A percentile compares a stretch with the other conserved stretches of the same genome.
Conservation (phyloP, 2,888 invertebrate species). For the Himalopsyche tibetana region DNA sequence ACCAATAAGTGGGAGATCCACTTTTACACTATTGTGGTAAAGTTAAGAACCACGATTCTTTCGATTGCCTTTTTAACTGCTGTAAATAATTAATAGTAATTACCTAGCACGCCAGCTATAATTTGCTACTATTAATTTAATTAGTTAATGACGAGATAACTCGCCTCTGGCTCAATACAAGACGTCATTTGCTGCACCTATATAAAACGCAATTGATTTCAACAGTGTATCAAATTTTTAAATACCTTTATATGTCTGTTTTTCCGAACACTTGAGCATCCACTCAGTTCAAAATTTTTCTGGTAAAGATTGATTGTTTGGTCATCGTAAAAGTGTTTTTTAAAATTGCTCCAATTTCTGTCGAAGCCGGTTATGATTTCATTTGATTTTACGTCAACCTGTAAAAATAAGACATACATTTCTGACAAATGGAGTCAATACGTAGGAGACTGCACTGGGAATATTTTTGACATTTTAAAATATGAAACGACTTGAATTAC, state of each 20-base stretch:
- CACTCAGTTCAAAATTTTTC: conserved; percentile 8
- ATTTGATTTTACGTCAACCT: background rate
- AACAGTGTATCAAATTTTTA: background rate
- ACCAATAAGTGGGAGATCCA: too few relatives aligned
- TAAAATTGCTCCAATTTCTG: background rate
- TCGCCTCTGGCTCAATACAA: too few relatives aligned
- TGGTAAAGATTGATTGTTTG: background rate
- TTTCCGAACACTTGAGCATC: background rate
- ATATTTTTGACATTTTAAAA: too few relatives aligned
- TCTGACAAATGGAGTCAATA: background rate
- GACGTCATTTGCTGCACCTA: background rate
- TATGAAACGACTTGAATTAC: too few relatives aligned
- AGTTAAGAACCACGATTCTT: too few relatives aligned
- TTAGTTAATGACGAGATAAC: too few relatives aligned
- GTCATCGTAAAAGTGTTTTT: conserved; percentile 21
- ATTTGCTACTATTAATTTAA: too few relatives aligned
- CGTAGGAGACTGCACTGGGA: background rate
- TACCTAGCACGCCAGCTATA: too few relatives aligned
- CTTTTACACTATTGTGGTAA: too few relatives aligned
- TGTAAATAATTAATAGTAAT: too few relatives aligned
- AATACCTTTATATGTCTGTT: conserved; percentile 35
- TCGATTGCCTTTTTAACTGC: too few relatives aligned
- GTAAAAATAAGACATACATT: background rate
- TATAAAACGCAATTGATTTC: background rate
- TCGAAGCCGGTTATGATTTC: background rate